Evolutionary conservation across 2,113 vertebrate genomes (phyloP).

Genomic region (Hypanus sabinus): DNA sequence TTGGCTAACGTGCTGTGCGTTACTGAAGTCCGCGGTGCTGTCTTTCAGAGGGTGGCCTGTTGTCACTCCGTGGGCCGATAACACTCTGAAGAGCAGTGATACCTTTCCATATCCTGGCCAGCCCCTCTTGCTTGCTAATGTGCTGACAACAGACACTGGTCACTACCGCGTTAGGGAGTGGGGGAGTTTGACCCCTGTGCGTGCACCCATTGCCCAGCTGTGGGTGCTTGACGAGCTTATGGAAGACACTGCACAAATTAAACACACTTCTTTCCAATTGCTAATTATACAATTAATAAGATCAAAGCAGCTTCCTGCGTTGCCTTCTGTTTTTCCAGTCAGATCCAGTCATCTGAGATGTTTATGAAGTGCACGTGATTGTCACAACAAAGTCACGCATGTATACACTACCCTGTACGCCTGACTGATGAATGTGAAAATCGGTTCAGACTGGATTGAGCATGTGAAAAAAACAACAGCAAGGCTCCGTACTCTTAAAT

Average conservation of each 20-base stretch:
- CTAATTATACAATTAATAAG: background rate
- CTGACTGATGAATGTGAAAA: background rate
- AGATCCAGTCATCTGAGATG: conserved; percentile 1
- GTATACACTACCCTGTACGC: background rate
- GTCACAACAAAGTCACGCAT: background rate
- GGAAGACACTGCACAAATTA: background rate
- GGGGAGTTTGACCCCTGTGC: background rate
- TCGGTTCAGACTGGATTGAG: background rate
- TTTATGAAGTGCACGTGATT: background rate
- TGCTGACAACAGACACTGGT: background rate
- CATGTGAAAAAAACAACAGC: background rate
- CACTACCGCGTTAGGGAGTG: background rate
- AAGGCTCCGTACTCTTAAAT: background rate
- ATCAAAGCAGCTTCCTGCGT: background rate
- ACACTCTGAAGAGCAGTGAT: background rate
- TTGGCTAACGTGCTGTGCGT: background rate
- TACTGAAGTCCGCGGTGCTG: background rate
- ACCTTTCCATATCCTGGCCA: background rate
- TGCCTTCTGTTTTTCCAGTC: conserved; percentile 3
- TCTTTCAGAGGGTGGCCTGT: background rate
- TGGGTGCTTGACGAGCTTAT: background rate
- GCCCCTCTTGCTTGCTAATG: too few relatives aligned
- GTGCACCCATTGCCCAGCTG: background rate
- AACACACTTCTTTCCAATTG: background rate
- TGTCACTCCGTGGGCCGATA: too few relatives aligned